Conservation (phyloP, 2,888 invertebrate genomes). For the Lasioglossum figueresi region DNA sequence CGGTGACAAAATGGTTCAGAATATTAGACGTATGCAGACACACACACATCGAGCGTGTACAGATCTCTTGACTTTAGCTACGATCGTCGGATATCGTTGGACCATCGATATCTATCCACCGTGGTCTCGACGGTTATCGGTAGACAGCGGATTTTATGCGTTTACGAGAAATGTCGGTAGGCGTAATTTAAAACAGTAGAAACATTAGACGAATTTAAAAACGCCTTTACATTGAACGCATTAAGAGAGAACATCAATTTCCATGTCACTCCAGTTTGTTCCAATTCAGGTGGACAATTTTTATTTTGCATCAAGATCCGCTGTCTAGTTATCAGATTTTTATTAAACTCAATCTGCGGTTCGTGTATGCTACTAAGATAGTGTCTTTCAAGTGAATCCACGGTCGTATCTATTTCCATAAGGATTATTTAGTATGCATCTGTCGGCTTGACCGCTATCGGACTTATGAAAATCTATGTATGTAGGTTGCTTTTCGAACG, state of each 20-base stretch:
- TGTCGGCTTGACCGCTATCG: neutral
- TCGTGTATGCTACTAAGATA: neutral
- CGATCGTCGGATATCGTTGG: conserved; percentile 56
- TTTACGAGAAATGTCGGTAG: no score
- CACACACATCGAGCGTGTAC: conserved; percentile 65
- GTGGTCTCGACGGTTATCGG: no score
- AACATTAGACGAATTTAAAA: no score
- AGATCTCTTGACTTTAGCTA: conserved; percentile 63
- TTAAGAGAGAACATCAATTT: no score
- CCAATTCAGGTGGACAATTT: no score
- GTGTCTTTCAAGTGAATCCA: neutral
- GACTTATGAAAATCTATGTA: neutral
- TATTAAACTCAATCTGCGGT: neutral
- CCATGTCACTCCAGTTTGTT: no score
- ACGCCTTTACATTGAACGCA: no score
- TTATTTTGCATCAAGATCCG: no score
- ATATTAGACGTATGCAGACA: conserved; percentile 51
- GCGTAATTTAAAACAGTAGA: no score
- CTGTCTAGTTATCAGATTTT: neutral
- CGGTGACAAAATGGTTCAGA: conserved; percentile 42
- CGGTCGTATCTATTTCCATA: neutral
- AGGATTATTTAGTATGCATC: neutral
- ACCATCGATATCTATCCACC: conserved; percentile 3
- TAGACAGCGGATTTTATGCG: no score
- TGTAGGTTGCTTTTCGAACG: no score